phyloP scores from a whole-genome alignment of 1,140 invertebrate species.

The Rhyzopertha dominica region DNA sequence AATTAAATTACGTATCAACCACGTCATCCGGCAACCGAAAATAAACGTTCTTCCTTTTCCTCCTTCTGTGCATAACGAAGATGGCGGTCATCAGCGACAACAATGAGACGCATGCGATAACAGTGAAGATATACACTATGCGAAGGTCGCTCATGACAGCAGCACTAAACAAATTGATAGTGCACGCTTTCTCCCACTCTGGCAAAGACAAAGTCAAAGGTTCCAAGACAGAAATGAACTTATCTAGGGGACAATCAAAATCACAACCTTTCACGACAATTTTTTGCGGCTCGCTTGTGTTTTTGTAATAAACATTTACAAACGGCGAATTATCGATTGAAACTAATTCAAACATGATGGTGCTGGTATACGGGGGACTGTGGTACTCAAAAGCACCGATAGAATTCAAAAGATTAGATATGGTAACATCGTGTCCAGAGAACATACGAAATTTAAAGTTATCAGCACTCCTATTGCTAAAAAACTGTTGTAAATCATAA shows the following conservation, averaged over 20 bases:
- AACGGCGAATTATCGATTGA: conserved; percentile 30
- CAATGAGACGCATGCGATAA: no score
- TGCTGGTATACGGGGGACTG: conserved; percentile 66
- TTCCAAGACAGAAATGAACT: conserved; percentile 46
- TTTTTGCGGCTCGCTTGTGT: conserved; percentile 50
- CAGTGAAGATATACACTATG: no score
- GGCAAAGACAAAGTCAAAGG: conserved; percentile 24
- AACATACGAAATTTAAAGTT: conserved; percentile 64
- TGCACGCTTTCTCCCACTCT: conserved; percentile 37
- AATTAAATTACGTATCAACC: no score
- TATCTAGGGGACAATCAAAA: conserved; percentile 52
- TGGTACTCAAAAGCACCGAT: conserved; percentile 68
- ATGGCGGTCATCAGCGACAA: no score
- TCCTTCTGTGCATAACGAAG: no score
- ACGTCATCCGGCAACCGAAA: no score
- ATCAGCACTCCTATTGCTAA: conserved; percentile 21
- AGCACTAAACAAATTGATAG: no score
- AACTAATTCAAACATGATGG: conserved; percentile 67
- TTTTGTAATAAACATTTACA: conserved; percentile 59
- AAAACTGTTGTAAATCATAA: conserved; percentile 31
- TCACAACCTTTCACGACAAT: conserved; percentile 57
- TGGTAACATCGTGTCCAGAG: conserved; percentile 78
- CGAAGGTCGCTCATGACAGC: no score
- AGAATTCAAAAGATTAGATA: conserved; percentile 69
- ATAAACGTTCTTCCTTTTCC: no score